Base-by-base conservation (phyloP, 2,113 vertebrate genomes). In the Scatophagus argus region DNA sequence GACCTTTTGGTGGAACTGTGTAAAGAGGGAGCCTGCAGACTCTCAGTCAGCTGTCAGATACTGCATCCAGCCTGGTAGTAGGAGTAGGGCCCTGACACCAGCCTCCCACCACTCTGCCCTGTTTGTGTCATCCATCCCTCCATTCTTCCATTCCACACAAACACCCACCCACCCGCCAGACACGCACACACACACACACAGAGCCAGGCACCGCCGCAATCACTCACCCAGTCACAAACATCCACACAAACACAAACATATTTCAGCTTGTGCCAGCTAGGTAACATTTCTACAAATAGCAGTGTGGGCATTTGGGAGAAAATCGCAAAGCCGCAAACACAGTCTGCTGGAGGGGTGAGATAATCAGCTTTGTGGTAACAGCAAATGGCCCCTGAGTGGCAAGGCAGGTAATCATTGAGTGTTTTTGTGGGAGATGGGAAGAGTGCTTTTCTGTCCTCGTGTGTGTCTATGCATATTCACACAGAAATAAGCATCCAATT, bases 1-100 rank as follows among this genome's bases (percentile, higher is more conserved):
- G 90, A 92, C 89, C 92, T 92, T 93, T 94, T 83, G 84, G 89
- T 89, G 87, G 76, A 83, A 73, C 86, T 90, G 86, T 92, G 89
- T 83, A 86, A 87, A 90, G 87, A 77, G 85, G 85, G 62, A 83
- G 90, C 79, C 90, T 91, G 91, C 89, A 92, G 91, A 91, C 89
- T 94, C 93, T 93, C 93, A 90, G 89, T 88, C 93, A 93, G 91
- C 93, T 94, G 94, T 88, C 90, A 94, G 91, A 93, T 94, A 90
- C 92, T 90, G 90, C 93, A 92, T 88, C 85, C 92, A 93, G 93
- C 90, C 92, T 92, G 93, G 82, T 88, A 85, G 92, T 94, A 91
- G 93, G 94, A 90, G 89, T 88, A 9, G 75, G 89, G 92, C 90
- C 90, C 81, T 91, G 91, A 91, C 88, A 87, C 87, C 80, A 88